Percentiles rank a stretch among this genome's conserved stretches.
These are phyloP conservation scores for Polyodon spathula DNA, from an alignment of 2,113 vertebrate genomes.

Conservation along the genomic window DNA sequence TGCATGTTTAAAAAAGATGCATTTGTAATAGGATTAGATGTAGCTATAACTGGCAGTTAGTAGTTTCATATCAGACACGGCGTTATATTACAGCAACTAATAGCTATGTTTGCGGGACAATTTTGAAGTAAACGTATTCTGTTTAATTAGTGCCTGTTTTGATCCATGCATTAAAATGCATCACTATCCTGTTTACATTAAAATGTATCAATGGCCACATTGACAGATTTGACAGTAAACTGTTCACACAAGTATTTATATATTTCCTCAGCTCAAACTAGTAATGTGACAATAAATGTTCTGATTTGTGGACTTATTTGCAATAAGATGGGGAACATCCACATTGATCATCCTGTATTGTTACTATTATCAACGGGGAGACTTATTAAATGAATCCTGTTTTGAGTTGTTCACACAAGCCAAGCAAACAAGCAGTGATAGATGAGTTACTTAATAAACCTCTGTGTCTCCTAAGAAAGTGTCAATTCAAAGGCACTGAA, in stretches of 20 bases:
- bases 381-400: too few relatives aligned
- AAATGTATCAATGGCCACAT: not conserved
- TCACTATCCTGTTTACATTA: not conserved
- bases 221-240: not conserved
- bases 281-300: not conserved
- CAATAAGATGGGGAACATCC: not conserved
- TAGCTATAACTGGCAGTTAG: not conserved
- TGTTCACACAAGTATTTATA: not conserved
- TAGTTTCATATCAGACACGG: not conserved
- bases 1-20: not conserved
- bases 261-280: not conserved
- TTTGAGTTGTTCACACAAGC: too few relatives aligned
- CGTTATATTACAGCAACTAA: not conserved
- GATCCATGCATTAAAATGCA: not conserved
- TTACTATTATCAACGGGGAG: not conserved
- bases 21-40: not conserved
- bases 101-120: not conserved
- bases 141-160: conserved; percentile 1
- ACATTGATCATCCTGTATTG: not conserved
- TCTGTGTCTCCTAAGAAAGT: too few relatives aligned
- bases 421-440: too few relatives aligned
- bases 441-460: too few relatives aligned
- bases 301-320: not conserved
- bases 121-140: not conserved
- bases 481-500: too few relatives aligned